Evolutionary conservation across 2,888 invertebrate species (phyloP), one percentile per base, ranked within the genome.

Genomic region (Nemurella pictetii): DNA sequence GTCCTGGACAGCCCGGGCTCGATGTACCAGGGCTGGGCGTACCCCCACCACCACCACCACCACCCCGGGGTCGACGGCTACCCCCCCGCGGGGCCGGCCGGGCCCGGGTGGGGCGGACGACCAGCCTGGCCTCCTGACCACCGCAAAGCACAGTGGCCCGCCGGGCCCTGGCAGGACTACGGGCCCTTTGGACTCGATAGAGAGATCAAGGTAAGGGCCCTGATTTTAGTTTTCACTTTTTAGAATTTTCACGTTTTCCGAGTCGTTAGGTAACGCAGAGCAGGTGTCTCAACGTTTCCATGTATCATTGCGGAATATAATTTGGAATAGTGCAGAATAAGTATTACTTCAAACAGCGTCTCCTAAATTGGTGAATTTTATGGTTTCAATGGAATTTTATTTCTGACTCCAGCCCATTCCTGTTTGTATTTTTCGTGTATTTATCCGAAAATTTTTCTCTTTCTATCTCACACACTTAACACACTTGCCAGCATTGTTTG

Each of bases 1-100:
- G 96, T 96, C 4, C 90, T 95, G 88, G 96, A 96, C 85, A 91
- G 91, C 87, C 91, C 91, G 0, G 90, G 90, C 12, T 91, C 90
- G 35, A 90, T 91, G 90, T 90, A 91, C 85, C 91, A 91, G 86
- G 89, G 89, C 32, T 91, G 91, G 91, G 89, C 90, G 36, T 90
- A 90, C 86, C 90, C 85, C 82, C 55, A 78, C 78, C 86, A 85
- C 36, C 85, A 85, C 30, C 84, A 82, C 25, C 73, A 84, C 15
- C 55, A 73, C 82, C n/a, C 84, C 32, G 84, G 83, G 55, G 78
- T 29, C 55, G 72, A 80, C 25, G 25, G 36, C 32, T 35, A 81
- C 81, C 82, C 72, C 12, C 82, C 82, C 28, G 9, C 80, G 20
- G 35, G 35, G 20, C 78, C 78, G 12, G 27, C 80, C 80, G 85